Evolutionary conservation across 2,113 vertebrate species (phyloP), one percentile per base, ranked within the genome.

Genomic region (Cairina moschata): DNA sequence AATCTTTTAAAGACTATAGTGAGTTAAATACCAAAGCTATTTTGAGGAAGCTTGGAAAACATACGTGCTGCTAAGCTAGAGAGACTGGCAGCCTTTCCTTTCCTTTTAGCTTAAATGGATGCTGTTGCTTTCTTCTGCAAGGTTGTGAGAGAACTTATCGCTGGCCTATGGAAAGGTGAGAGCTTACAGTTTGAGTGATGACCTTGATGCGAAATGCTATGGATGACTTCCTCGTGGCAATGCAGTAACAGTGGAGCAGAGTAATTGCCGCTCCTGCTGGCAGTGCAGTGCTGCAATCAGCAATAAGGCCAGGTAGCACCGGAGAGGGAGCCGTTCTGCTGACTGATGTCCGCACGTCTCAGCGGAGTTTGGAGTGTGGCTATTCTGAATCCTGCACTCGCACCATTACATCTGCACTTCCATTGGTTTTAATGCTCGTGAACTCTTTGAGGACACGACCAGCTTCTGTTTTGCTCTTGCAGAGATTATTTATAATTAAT

Each of bases 351-450:
- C 38, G 32, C 36, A 31, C n/a, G 28, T 52, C 34, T 54, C 67
- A n/a, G 48, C 11, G 46, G 60, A 62, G n/a, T 8, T 17, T n/a
- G 32, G 6, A 31, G 40, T 46, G 8, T 1, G 22, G 66, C 7
- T 50, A 13, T 32, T 93, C 59, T n/a, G 36, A 83, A 80, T 48
- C 36, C 63, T 72, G 36, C 36, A 8, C 40, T 44, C 46, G 14
- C 15, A n/a, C 2, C 32, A 10, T 15, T 20, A 23, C 1, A 2
- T 5, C 11, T 66, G 29, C 4, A 1, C 20, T 68, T 76, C 6
- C 3, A 6, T 29, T 52, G 5, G 18, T 44, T 79, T 76, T 23
- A 86, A 44, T 20, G 10, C 36, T 80, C 11, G 10, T 29, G 54
- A 68, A 79, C 32, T 44, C 55, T 65, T 76, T 83, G 36, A 28